Conservation (phyloP, 2,113 vertebrate genomes). For the Bubo blakistoni region DNA sequence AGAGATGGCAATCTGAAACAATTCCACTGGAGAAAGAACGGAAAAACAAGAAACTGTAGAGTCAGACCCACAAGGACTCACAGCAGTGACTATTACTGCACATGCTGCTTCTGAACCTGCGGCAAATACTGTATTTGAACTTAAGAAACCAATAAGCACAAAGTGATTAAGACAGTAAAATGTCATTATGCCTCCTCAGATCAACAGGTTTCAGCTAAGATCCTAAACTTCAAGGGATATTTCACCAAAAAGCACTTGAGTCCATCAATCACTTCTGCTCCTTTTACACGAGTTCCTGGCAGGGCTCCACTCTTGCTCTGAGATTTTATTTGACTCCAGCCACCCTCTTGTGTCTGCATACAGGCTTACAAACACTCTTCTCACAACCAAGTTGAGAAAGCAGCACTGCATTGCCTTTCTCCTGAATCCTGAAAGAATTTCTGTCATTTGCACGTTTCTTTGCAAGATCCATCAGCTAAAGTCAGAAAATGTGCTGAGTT, state of each 20-base stretch:
- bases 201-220: background rate
- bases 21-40: background rate
- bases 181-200: background rate
- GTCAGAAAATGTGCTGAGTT: fast-evolving
- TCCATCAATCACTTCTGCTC: background rate
- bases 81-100: background rate
- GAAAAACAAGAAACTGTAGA: background rate
- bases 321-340: background rate
- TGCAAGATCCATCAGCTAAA: background rate
- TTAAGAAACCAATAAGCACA: background rate
- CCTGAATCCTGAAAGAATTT: background rate
- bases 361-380: background rate
- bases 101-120: background rate
- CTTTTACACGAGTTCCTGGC: background rate
- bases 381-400: background rate
- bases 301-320: background rate
- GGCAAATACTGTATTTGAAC: background rate
- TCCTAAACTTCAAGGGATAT: background rate
- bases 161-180: background rate
- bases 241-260: background rate
- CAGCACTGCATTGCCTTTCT: background rate
- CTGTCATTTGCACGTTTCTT: background rate
- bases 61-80: background rate
- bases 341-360: background rate
- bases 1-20: background rate